These are phyloP conservation scores for Drosophila pallidifrons DNA, from an alignment of 1,140 invertebrate species.

Conservation along the genomic window DNA sequence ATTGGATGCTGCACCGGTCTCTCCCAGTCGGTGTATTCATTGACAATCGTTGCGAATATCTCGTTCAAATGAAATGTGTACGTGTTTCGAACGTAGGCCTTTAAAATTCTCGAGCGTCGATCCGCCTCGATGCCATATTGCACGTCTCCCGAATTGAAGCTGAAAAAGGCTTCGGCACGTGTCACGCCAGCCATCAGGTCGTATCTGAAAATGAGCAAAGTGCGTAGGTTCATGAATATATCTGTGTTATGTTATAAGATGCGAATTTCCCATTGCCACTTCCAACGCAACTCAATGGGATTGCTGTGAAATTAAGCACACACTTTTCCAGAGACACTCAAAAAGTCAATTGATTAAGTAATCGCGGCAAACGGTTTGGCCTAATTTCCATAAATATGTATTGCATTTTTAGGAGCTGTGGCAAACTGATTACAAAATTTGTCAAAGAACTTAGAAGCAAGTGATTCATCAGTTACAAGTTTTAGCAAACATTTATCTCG, in stretches of 20 bases:
- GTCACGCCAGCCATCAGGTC: slow-evolving; percentile 97
- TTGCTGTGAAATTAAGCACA: slow-evolving; percentile 21
- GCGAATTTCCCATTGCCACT: background rate
- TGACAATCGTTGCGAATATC: slow-evolving; percentile 95
- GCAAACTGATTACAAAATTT: slow-evolving; percentile 35
- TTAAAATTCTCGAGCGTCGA: slow-evolving; percentile 94
- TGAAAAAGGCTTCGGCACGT: slow-evolving; percentile 93
- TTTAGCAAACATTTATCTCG: slow-evolving; percentile 27
- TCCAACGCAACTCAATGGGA: background rate
- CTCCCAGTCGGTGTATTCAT: slow-evolving; percentile 99
- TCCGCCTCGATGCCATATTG: slow-evolving; percentile 96
- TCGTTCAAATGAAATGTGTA: slow-evolving; percentile 94
- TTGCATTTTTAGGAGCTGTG: slow-evolving; percentile 1
- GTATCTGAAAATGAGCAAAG: slow-evolving; percentile 87
- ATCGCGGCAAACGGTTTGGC: slow-evolving; percentile 6
- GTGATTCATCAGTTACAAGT: slow-evolving; percentile 41
- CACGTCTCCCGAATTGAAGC: slow-evolving; percentile 95
- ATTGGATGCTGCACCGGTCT: slow-evolving; percentile 96
- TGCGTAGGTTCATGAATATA: slow-evolving; percentile 26
- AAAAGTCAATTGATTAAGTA: background rate
- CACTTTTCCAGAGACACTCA: background rate
- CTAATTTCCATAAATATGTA: slow-evolving; percentile 4
- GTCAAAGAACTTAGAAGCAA: slow-evolving; percentile 22
- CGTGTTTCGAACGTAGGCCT: slow-evolving; percentile 96
- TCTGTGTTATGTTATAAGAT: slow-evolving; percentile 13